Base-by-base conservation (phyloP, 2,888 invertebrate species). In the Mimachlamys varia region DNA sequence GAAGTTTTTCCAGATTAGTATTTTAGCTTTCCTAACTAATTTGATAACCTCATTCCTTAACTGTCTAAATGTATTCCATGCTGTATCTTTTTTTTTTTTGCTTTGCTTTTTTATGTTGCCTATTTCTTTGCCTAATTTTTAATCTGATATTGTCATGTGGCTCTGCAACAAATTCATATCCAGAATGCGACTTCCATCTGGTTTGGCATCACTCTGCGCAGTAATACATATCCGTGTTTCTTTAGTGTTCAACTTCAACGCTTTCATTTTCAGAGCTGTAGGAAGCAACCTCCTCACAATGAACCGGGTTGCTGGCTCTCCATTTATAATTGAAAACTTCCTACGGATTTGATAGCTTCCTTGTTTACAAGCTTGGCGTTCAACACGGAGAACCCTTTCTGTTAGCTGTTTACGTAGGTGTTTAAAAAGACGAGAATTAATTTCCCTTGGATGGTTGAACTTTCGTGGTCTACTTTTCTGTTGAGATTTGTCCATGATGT, bases 191-290 rank as follows among this genome's bases (percentile, higher is more conserved):
- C 22, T 76, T 76, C 76, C 76, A 13, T 76, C 76, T 76, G 15
- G 76, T 22, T 27, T 76, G 19, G 27, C 13, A 12, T 76, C 76
- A 13, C 33, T 76, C 33, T 33, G 76, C 4, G 76, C 76, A 76
- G 76, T 2, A 76, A 76, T 76, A 33, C 33, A 33, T 33, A 76
- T 76, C 0, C 76, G 33, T 76, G 76, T 76, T 76, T 5, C 76
- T 76, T 76, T 33, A 33, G 27, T 33, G 76, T 76, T 76, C 12
- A 76, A 76, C 19, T 33, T 76, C 13, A 76, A 22, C 13, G 22
- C 76, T 76, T 76, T 76, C 76, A 27, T 76, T 76, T 76, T 76
- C 13, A 27, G 76, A 76, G 76, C 27, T 76, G 76, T 33, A 22
- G 76, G 76, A 33, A 76, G 76, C 33, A 76, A 76, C 33, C 27